Percentiles rank a stretch among this genome's conserved stretches.
Evolutionary conservation across 2,888 invertebrate species (phyloP).

Genomic region (Rhagophthalmus giganteus): DNA sequence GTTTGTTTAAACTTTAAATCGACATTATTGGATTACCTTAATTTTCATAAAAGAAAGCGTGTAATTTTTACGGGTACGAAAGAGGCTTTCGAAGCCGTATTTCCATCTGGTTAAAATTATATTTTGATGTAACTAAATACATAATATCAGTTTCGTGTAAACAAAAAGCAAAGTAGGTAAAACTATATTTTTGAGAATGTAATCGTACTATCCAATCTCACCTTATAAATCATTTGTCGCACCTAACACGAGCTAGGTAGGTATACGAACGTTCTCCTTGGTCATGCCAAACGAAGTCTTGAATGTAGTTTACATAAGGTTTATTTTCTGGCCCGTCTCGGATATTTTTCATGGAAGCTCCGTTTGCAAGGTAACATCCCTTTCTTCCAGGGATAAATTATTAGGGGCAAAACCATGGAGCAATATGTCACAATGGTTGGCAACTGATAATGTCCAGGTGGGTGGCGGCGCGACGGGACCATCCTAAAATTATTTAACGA

Average conservation of each 20-base stretch:
- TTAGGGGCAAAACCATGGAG: slow-evolving; percentile 46
- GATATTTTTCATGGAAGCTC: slow-evolving; percentile 37
- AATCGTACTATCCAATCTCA: slow-evolving; percentile 47
- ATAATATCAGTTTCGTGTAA: slow-evolving; percentile 11
- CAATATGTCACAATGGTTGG: slow-evolving; percentile 53
- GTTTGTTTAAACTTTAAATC: too few species aligned
- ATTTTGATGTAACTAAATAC: neutral
- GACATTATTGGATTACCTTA: too few species aligned
- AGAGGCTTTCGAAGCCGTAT: too few species aligned
- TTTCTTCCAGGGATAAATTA: slow-evolving; percentile 48
- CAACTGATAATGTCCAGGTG: slow-evolving; percentile 51
- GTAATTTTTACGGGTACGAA: too few species aligned
- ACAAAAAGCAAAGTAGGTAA: slow-evolving; percentile 8
- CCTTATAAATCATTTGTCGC: slow-evolving; percentile 49
- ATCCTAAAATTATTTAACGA: slow-evolving; percentile 35
- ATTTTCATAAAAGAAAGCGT: too few species aligned
- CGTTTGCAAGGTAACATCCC: slow-evolving; percentile 43
- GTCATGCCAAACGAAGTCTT: slow-evolving; percentile 38
- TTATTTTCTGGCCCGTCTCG: slow-evolving; percentile 33
- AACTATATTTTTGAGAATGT: slow-evolving; percentile 41
- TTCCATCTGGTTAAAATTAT: too few species aligned
- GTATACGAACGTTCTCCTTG: slow-evolving; percentile 44
- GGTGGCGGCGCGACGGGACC: slow-evolving; percentile 51
- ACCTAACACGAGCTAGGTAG: slow-evolving; percentile 48
- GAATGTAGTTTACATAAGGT: slow-evolving; percentile 33